Conservation (phyloP, 2,113 vertebrate species). For the Stigmatopora argus region DNA sequence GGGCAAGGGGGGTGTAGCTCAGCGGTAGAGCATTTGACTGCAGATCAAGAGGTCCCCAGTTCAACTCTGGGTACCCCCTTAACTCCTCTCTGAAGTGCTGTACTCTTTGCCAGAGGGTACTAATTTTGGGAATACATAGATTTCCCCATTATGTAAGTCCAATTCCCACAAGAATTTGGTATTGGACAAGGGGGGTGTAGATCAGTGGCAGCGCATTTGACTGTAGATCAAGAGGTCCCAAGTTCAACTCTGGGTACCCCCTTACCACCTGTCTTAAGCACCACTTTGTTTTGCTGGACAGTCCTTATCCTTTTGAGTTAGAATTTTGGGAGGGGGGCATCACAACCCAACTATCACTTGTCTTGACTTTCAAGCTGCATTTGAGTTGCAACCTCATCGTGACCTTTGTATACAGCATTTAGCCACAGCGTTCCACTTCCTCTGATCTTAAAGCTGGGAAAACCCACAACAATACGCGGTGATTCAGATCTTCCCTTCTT, state of each 20-base stretch:
- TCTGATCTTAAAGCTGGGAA: conserved; percentile 60
- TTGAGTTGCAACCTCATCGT: conserved; percentile 55
- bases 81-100: too few species aligned
- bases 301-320: too few species aligned
- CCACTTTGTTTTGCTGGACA: too few species aligned
- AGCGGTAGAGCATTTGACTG: conserved; percentile 14
- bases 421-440: conserved; percentile 66
- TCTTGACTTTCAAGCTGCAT: conserved; percentile 52
- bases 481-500: conserved; percentile 21
- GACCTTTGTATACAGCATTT: conserved; percentile 63
- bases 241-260: conserved; percentile 5
- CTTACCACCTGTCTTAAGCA: too few species aligned
- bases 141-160: too few species aligned
- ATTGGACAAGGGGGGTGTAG: neutral
- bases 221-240: conserved; percentile 14
- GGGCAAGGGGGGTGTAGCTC: neutral
- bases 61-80: too few species aligned
- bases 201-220: conserved; percentile 5
- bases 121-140: too few species aligned
- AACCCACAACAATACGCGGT: conserved; percentile 64
- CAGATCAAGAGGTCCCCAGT: neutral
- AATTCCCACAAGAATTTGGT: too few species aligned
- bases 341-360: too few species aligned
- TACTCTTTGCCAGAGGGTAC: too few species aligned
- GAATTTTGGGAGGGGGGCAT: too few species aligned